Evolutionary conservation across 2,888 invertebrate genomes (phyloP).

Genomic region (Coelopa pilipes): DNA sequence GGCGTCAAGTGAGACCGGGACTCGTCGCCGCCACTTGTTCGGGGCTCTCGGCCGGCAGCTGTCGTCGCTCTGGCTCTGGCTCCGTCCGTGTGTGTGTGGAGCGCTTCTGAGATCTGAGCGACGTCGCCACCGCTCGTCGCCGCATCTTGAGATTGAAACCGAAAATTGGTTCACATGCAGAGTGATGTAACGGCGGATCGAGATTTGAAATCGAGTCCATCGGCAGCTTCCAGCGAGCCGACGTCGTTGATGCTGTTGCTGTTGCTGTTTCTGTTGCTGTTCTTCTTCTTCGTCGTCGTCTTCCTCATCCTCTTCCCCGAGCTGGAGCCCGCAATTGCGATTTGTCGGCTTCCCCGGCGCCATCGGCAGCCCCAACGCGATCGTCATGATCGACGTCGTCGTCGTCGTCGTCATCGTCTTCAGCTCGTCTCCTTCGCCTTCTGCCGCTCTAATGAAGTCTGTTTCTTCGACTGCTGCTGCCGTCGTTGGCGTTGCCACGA

Average conservation of each 20-base stretch:
- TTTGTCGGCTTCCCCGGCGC: background rate
- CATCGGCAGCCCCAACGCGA: no score
- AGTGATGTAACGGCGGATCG: slow-evolving; percentile 43
- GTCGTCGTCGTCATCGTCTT: no score
- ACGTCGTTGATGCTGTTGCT: background rate
- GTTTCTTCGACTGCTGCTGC: background rate
- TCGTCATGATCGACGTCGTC: background rate
- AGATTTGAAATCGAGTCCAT: slow-evolving; percentile 49
- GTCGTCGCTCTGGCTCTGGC: background rate
- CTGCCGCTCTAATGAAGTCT: slow-evolving; percentile 4
- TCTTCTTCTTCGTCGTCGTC: slow-evolving; percentile 4
- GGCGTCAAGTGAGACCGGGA: background rate
- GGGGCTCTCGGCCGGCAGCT: slow-evolving; percentile 17
- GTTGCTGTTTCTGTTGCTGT: background rate
- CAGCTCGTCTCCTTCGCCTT: background rate
- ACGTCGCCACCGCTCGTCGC: background rate
- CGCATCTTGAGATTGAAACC: slow-evolving; percentile 59
- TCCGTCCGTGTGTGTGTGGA: background rate
- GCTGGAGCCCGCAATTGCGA: slow-evolving; percentile 22
- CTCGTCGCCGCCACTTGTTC: background rate
- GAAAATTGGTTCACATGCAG: slow-evolving; percentile 62
- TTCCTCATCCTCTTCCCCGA: no score
- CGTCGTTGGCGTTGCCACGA: no score
- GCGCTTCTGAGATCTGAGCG: background rate
- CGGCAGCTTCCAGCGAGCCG: slow-evolving; percentile 42